phyloP scores from a whole-genome alignment of 1,140 invertebrate species.

The Trichonephila clavipes region DNA sequence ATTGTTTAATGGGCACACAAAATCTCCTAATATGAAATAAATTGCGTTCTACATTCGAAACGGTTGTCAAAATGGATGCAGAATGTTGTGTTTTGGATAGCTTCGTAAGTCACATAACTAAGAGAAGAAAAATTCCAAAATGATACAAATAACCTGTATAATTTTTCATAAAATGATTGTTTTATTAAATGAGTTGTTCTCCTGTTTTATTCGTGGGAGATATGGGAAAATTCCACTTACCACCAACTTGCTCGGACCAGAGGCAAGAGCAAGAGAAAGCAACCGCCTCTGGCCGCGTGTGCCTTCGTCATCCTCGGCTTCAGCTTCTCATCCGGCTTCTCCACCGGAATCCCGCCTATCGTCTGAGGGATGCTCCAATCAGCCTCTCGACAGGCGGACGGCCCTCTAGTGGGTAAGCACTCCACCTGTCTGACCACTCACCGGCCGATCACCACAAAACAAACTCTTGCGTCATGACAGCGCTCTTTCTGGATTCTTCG shows the following conservation, averaged over 20 bases:
- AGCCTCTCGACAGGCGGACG: constrained; percentile 11
- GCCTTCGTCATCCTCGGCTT: constrained; percentile 62
- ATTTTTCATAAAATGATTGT: too few relatives aligned
- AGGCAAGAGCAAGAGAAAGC: constrained; percentile 71
- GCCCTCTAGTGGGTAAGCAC: constrained; percentile 38
- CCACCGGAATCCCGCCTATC: constrained; percentile 66
- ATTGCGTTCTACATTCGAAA: too few relatives aligned
- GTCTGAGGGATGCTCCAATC: constrained; percentile 55
- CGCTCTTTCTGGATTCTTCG: background rate
- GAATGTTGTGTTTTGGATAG: too few relatives aligned
- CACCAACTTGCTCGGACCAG: constrained; percentile 73
- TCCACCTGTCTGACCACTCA: constrained; percentile 49
- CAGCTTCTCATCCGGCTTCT: constrained; percentile 64
- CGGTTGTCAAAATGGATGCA: too few relatives aligned
- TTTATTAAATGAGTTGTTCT: background rate
- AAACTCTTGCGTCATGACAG: background rate
- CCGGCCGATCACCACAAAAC: background rate
- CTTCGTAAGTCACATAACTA: too few relatives aligned
- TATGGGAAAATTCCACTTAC: constrained; percentile 35
- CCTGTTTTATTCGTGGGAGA: background rate
- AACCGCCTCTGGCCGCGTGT: constrained; percentile 71
- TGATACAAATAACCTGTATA: too few relatives aligned
- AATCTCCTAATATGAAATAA: too few relatives aligned
- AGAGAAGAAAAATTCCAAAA: too few relatives aligned
- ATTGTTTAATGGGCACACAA: too few relatives aligned